phyloP scores from a whole-genome alignment of 2,888 invertebrate genomes.

The Belgica antarctica region DNA sequence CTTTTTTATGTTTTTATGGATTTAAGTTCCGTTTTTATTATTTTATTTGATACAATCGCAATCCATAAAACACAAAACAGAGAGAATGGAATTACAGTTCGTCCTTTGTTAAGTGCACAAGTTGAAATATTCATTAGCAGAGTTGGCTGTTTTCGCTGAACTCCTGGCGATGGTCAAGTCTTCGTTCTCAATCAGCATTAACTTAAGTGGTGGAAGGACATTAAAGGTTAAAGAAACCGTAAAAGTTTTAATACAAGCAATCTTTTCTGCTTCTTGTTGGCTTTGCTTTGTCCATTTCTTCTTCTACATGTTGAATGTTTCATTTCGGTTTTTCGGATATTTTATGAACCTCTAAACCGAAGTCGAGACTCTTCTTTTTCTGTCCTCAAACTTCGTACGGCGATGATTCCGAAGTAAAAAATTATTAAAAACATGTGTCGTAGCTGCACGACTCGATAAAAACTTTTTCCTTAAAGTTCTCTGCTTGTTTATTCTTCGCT shows the following conservation, averaged over 20 bases:
- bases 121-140: slow-evolving; percentile 33
- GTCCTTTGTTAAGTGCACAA: background rate
- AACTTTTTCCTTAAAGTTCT: slow-evolving; percentile 20
- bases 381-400: background rate
- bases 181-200: slow-evolving; percentile 27
- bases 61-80: background rate
- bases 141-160: background rate
- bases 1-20: slow-evolving; percentile 9
- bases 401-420: background rate
- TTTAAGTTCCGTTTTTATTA: background rate
- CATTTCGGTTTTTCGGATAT: background rate
- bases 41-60: background rate
- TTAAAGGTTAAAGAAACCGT: slow-evolving; percentile 43
- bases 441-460: slow-evolving; percentile 37
- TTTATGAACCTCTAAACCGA: slow-evolving; percentile 1
- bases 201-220: slow-evolving; percentile 38
- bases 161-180: slow-evolving; percentile 11
- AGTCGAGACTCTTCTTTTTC: background rate
- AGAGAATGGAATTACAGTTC: background rate
- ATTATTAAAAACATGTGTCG: slow-evolving; percentile 42
- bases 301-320: slow-evolving; percentile 24
- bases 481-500: slow-evolving; percentile 32
- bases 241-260: slow-evolving; percentile 17
- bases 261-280: background rate
- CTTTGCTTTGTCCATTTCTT: slow-evolving; percentile 6